These are phyloP conservation scores for Galemys pyrenaicus DNA, from an alignment of 2,113 vertebrate species.

Conservation along the genomic window DNA sequence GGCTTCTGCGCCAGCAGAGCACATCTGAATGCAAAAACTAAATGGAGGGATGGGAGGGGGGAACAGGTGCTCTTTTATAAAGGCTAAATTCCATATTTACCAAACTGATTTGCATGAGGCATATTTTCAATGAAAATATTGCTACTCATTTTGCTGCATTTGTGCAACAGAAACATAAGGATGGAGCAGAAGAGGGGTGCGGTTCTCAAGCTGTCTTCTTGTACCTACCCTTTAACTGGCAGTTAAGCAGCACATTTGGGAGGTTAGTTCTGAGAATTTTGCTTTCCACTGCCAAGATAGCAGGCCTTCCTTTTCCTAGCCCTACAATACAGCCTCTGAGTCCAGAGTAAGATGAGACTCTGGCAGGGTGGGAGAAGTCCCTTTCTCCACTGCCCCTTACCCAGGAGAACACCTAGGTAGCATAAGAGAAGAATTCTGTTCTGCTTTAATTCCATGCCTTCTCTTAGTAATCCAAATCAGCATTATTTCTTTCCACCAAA, in stretches of 20 bases:
- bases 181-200: slow-evolving; percentile 69
- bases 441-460: neutral
- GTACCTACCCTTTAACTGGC: slow-evolving; percentile 58
- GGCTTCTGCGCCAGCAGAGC: slow-evolving; percentile 61
- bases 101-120: slow-evolving; percentile 83
- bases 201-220: slow-evolving; percentile 74
- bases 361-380: neutral
- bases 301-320: neutral
- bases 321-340: neutral
- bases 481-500: neutral
- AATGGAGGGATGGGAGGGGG: slow-evolving; percentile 72
- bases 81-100: slow-evolving; percentile 83
- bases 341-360: neutral
- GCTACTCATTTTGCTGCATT: slow-evolving; percentile 82
- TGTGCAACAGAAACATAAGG: slow-evolving; percentile 82
- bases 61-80: slow-evolving; percentile 84
- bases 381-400: neutral
- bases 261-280: slow-evolving; percentile 11
- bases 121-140: slow-evolving; percentile 84
- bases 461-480: neutral
- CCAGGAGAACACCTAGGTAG: neutral
- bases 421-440: neutral
- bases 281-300: neutral
- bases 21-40: slow-evolving; percentile 80
- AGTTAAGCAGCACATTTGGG: neutral